Base-by-base conservation (phyloP, 2,113 vertebrate genomes). In the Pelecanoides urinatrix region DNA sequence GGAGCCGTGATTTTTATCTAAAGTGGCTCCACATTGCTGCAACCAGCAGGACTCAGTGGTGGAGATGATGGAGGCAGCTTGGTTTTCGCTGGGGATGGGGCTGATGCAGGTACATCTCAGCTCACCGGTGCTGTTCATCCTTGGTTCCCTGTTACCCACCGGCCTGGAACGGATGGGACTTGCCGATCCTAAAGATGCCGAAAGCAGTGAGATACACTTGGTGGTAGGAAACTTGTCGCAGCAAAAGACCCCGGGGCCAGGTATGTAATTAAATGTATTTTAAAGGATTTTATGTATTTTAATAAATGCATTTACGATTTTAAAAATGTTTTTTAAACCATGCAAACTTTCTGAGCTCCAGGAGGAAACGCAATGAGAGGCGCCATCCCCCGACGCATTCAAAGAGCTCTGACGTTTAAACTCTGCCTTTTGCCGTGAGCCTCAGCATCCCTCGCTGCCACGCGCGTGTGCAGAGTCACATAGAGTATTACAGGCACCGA, bases 401-500 rank as follows among this genome's bases (percentile, higher is more conserved):
- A 13, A 21, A 25, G 32, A 45, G 16, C 47, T 68, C 84, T 50
- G 67, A 25, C 0, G 6, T 32, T 50, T 65, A 6, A 49, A 44
- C 26, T 45, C 55, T 86, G 36, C 45, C 36, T 56, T 65, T 75
- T 53, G 27, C 71, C 12, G 0, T 1, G 40, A 30, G 13, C 23
- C 25, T 87, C 86, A 70, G 42, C 77, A 26, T 30, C 52, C n/a
- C 40, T 94, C 22, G 0, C 61, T 53, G 55, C 2, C 47, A 5
- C 1, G 3, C 1, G 2, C 1, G 4, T 11, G 11, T 34, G 40
- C 50, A n/a, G 36, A 13, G 13, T 52, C 86, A 34, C 56, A 1
- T 1, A 12, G 32, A 44, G 15, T 29, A 20, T 52, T 26, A 12
- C 22, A 75, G 38, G 8, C 56, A 30, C 27, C 25, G 11, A 21